phyloP scores from a whole-genome alignment of 2,888 invertebrate genomes.

The Atethmia centrago region DNA sequence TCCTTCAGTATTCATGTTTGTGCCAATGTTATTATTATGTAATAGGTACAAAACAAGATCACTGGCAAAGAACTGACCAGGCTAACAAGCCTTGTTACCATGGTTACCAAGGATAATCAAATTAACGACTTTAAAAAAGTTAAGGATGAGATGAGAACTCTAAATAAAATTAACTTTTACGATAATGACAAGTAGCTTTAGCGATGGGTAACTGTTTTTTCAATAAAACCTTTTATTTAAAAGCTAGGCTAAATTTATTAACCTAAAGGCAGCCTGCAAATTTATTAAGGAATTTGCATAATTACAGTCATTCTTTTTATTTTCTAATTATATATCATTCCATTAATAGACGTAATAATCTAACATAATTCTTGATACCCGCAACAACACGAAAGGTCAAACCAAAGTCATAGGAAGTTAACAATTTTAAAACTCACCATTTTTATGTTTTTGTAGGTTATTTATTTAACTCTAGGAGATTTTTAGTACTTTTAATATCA shows the following conservation, averaged over 20 bases:
- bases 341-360: conserved; percentile 18
- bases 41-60: conserved; percentile 51
- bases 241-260: background rate
- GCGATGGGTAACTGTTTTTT: background rate
- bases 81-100: conserved; percentile 16
- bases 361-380: conserved; percentile 18
- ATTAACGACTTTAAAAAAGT: background rate
- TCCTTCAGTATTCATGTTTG: conserved; percentile 38
- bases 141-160: background rate
- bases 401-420: conserved; percentile 82
- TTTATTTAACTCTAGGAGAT: conserved; percentile 23
- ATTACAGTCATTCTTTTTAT: background rate
- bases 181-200: background rate
- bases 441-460: conserved; percentile 50
- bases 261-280: background rate
- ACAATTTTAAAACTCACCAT: conserved; percentile 79
- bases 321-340: background rate
- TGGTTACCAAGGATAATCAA: conserved; percentile 33
- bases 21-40: conserved; percentile 42
- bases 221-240: background rate
- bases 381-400: conserved; percentile 77
- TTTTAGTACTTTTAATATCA: conserved; percentile 28
- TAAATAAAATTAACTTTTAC: background rate
- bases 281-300: too few relatives aligned
- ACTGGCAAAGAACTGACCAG: conserved; percentile 16